Conservation (phyloP, 2,797 vertebrate genomes). For the Monodelphis domestica region DNA sequence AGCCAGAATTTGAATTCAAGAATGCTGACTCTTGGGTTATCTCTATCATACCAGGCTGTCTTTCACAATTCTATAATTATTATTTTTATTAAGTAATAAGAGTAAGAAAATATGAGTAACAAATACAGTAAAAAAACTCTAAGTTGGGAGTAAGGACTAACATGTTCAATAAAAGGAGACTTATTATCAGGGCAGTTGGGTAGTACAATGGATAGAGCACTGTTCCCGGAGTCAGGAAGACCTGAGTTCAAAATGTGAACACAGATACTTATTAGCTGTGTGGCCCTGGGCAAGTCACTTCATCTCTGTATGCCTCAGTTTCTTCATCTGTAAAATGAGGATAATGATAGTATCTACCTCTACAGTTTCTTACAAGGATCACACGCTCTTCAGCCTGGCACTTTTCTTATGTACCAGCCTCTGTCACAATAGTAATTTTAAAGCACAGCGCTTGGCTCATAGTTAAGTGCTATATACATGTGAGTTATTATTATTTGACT, state of each 20-base stretch:
- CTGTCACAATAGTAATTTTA: too few relatives aligned
- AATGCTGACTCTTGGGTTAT: neutral
- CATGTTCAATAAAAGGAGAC: neutral
- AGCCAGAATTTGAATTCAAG: neutral
- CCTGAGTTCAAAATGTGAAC: neutral
- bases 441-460: neutral
- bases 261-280: neutral
- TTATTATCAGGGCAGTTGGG: neutral
- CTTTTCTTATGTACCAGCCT: too few relatives aligned
- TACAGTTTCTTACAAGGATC: neutral
- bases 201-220: neutral
- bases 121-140: neutral
- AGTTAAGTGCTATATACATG: neutral
- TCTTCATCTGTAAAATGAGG: neutral
- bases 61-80: neutral
- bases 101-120: neutral
- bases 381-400: too few relatives aligned
- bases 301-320: neutral
- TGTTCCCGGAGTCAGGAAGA: neutral
- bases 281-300: neutral
- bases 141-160: neutral
- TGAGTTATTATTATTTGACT: neutral
- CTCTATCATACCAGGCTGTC: neutral
- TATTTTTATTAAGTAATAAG: neutral
- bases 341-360: neutral